Percentiles rank a stretch among this genome's conserved stretches.
Conservation (phyloP, 2,113 vertebrate genomes). For the Tenebrosternarchus preto region DNA sequence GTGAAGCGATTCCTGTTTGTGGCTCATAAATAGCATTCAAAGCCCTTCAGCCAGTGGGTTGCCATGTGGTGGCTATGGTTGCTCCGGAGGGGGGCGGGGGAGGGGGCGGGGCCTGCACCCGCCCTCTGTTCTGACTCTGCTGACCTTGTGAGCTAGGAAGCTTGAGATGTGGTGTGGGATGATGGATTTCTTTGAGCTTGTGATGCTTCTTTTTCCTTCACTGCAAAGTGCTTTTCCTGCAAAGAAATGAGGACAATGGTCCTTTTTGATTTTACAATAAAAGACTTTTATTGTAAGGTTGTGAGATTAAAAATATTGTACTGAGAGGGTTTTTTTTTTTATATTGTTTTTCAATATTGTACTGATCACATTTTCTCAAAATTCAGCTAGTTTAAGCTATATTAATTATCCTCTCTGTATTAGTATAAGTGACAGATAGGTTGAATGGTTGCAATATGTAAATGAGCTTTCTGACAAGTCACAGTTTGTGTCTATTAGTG, state of each 20-base stretch:
- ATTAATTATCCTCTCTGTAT: not conserved
- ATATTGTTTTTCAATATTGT: not conserved
- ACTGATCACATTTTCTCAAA: no score
- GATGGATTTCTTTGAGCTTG: constrained; percentile 49
- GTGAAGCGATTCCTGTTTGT: constrained; percentile 36
- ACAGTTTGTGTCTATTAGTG: no score
- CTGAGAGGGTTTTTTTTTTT: not conserved
- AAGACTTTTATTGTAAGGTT: not conserved
- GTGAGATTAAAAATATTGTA: not conserved
- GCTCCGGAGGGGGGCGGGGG: constrained; percentile 2
- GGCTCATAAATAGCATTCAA: constrained; percentile 54
- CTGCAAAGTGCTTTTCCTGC: constrained; percentile 21
- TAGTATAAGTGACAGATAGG: no score
- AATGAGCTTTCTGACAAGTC: no score
- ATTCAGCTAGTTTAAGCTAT: not conserved
- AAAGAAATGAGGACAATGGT: constrained; percentile 12
- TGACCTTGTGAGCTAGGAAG: constrained; percentile 46
- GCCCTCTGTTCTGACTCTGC: not conserved
- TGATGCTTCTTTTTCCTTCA: constrained; percentile 22
- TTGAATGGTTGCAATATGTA: no score
- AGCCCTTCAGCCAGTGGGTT: constrained; percentile 27
- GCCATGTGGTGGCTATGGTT: not conserved
- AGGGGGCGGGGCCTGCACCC: constrained; percentile 26
- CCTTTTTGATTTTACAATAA: constrained; percentile 26
- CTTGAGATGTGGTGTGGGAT: constrained; percentile 40